Evolutionary conservation across 2,888 invertebrate species (phyloP).

Genomic region (Thecophora atra): DNA sequence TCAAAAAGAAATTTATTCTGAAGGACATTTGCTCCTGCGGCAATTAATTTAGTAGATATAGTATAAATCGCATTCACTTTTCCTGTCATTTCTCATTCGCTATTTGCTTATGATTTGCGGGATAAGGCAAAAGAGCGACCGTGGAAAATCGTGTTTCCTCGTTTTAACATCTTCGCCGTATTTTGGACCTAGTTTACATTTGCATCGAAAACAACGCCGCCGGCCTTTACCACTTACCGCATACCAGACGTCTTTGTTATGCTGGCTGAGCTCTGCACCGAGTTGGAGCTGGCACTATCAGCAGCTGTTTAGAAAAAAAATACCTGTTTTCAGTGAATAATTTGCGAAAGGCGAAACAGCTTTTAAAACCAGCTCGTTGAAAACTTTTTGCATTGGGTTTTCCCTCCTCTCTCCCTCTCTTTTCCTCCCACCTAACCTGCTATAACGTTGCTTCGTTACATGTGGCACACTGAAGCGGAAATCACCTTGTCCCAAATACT

Average conservation of each 20-base stretch:
- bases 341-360: constrained; percentile 30
- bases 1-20: too few species aligned
- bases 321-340: not conserved
- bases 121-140: too few species aligned
- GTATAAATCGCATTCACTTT: too few species aligned
- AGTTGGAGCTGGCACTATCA: not conserved
- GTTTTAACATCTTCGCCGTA: not conserved
- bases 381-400: constrained; percentile 5
- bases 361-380: constrained; percentile 21
- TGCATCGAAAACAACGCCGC: constrained; percentile 27
- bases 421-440: not conserved
- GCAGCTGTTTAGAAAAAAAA: not conserved
- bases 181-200: not conserved
- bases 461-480: constrained; percentile 50
- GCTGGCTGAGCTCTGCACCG: too few species aligned
- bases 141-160: not conserved
- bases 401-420: not conserved
- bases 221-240: constrained; percentile 29
- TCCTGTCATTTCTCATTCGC: too few species aligned
- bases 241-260: not conserved
- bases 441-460: constrained; percentile 9
- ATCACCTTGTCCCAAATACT: constrained; percentile 56
- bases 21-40: too few species aligned
- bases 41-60: too few species aligned
- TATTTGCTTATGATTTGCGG: too few species aligned